Evolutionary conservation across 2,888 invertebrate species (phyloP), one percentile per base, ranked within the genome.

Genomic region (Polydrusus tereticollis): DNA sequence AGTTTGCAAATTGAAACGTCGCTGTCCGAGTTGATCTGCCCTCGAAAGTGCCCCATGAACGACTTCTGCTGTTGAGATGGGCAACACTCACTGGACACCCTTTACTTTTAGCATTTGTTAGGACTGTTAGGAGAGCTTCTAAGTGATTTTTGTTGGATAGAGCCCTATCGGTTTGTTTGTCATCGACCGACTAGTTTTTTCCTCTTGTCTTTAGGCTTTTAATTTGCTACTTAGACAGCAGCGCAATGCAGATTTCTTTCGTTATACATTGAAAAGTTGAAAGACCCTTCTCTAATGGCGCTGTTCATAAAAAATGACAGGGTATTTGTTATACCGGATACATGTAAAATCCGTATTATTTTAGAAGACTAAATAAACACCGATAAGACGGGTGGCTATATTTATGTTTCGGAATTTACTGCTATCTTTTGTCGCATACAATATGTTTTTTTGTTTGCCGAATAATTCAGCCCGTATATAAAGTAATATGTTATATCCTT

Each of bases 291-390:
- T 62, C 14, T 29, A 62, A n/a, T n/a, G n/a, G 33, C 41, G 43
- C 45, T 38, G 45, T 70, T 65, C 59, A 69, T 64, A 69, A 69
- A 69, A 69, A 57, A 60, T 45, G 64, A 64, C 69, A 64, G 58
- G 23, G 20, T 59, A 62, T 69, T 69, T 69, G 52, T 69, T 62
- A 59, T 36, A 65, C 41, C 57, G 65, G 23, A 64, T 70, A 58
- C 21, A 57, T 70, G 60, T 55, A 58, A 69, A 69, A 47, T 8
- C 43, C 33, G 59, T 50, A 70, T 70, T 59, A 41, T 58, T 65
- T 64, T 70, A 23, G 33, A 33, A 55, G 26, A 58, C 70, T 65
- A 70, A 59, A 64, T 70, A 70, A 70, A 64, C 65, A 70, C 36
- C 21, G 70, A 69, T 69, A 69, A 69, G 67, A 26, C 55, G 29